phyloP scores from a whole-genome alignment of 2,113 vertebrate species.

The Ailurus styani region DNA sequence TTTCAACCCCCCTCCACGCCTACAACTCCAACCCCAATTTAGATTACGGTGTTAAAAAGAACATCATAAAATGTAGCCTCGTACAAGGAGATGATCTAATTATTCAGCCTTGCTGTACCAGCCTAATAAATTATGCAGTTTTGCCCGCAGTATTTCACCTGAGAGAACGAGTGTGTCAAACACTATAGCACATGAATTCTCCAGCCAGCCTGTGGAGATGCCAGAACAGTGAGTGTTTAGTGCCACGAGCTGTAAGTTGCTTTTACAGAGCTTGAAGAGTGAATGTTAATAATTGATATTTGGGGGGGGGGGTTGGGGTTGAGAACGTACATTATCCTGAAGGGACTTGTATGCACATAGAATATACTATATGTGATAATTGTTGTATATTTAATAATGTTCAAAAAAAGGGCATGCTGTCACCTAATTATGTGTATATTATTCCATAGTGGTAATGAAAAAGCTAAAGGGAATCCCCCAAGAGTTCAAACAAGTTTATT shows the following conservation, averaged over 20 bases:
- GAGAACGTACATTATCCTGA: conserved; percentile 68
- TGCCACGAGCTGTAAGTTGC: conserved; percentile 62
- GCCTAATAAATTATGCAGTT: conserved; percentile 58
- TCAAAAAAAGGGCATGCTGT: conserved; percentile 28
- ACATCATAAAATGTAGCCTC: conserved; percentile 52
- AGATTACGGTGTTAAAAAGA: conserved; percentile 52
- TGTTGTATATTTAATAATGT: conserved; percentile 69
- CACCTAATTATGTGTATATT: conserved; percentile 11
- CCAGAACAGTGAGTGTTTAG: conserved; percentile 47
- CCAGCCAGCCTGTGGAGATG: conserved; percentile 43
- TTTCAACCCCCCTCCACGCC: neutral
- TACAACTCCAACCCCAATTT: conserved; percentile 44
- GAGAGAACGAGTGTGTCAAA: conserved; percentile 68
- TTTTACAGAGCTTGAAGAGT: conserved; percentile 72
- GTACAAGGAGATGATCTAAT: conserved; percentile 42
- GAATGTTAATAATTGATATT: conserved; percentile 75
- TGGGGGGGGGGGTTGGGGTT: conserved; percentile 65
- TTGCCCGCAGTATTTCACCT: conserved; percentile 58
- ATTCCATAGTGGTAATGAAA: neutral
- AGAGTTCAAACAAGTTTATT: conserved; percentile 34
- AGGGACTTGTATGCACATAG: neutral
- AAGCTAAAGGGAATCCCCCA: neutral
- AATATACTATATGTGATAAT: conserved; percentile 62
- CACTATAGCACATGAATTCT: conserved; percentile 66
- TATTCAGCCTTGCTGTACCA: neutral